Evolutionary conservation across 2,797 vertebrate genomes (phyloP).

Genomic region (Botia kubotai): DNA sequence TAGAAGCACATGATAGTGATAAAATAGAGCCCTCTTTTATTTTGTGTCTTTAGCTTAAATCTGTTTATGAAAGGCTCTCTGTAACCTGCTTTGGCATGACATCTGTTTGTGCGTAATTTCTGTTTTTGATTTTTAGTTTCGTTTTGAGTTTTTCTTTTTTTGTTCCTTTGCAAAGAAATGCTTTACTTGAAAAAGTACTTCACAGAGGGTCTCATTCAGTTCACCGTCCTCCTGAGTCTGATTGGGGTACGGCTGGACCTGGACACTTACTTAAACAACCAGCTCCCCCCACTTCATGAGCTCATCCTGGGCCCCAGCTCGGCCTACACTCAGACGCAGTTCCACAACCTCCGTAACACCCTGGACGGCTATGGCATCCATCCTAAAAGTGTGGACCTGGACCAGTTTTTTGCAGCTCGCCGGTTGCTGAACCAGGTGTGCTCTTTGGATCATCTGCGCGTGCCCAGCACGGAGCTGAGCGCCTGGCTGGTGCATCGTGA

Average conservation of each 20-base stretch:
- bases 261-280: conserved; percentile 94
- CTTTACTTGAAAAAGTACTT: conserved; percentile 99
- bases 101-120: conserved; percentile 41
- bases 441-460: conserved; percentile 91
- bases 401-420: conserved; percentile 92
- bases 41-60: conserved; percentile 24
- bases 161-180: conserved; percentile 94
- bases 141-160: conserved; percentile 80
- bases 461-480: conserved; percentile 92
- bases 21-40: conserved; percentile 6
- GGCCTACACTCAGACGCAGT: conserved; percentile 97
- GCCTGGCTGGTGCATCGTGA: conserved; percentile 97
- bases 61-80: conserved; percentile 29
- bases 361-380: conserved; percentile 98
- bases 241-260: conserved; percentile 97
- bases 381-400: conserved; percentile 97
- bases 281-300: conserved; percentile 94
- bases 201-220: conserved; percentile 99
- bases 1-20: conserved; percentile 39
- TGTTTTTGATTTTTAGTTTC: conserved; percentile 73
- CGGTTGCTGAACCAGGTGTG: conserved; percentile 94
- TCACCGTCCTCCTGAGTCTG: conserved; percentile 99
- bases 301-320: conserved; percentile 99
- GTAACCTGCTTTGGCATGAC: conserved; percentile 54
- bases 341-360: conserved; percentile 96